Conservation (phyloP, 2,888 invertebrate genomes). For the Cantharis rustica region DNA sequence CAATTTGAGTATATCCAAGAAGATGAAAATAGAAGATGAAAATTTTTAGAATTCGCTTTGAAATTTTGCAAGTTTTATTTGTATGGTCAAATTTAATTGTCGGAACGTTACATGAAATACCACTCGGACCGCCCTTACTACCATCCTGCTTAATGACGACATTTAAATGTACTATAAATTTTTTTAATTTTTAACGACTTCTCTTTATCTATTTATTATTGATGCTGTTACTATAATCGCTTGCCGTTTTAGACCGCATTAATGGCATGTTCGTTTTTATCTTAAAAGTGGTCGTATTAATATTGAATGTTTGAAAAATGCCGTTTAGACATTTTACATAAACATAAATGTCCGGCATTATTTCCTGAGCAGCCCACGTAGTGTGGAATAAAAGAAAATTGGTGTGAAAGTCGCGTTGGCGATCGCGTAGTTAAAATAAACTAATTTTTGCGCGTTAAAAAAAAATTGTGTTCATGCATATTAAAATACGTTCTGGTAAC, state of each 20-base stretch:
- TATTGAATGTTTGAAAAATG: background rate
- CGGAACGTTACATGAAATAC: background rate
- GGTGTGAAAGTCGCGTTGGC: background rate
- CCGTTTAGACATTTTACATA: background rate
- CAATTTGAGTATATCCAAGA: background rate
- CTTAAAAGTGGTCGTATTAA: background rate
- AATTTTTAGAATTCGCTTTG: no score
- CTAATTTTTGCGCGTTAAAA: no score
- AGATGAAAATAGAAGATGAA: no score
- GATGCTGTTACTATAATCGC: background rate
- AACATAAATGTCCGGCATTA: background rate
- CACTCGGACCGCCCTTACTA: background rate
- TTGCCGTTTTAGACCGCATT: background rate
- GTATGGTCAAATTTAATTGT: no score
- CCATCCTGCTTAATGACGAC: background rate
- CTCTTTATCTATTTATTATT: background rate
- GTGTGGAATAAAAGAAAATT: background rate
- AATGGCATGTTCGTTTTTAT: background rate
- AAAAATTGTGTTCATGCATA: background rate
- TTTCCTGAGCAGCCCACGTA: background rate
- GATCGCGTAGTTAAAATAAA: background rate
- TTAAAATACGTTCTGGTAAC: background rate
- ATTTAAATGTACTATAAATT: background rate
- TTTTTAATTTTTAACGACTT: background rate
- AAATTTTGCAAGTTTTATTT: no score